Percentiles rank a stretch among this genome's conserved stretches.
These are phyloP conservation scores for Gracilinanus agilis DNA, from an alignment of 2,113 vertebrate species.

Conservation along the genomic window DNA sequence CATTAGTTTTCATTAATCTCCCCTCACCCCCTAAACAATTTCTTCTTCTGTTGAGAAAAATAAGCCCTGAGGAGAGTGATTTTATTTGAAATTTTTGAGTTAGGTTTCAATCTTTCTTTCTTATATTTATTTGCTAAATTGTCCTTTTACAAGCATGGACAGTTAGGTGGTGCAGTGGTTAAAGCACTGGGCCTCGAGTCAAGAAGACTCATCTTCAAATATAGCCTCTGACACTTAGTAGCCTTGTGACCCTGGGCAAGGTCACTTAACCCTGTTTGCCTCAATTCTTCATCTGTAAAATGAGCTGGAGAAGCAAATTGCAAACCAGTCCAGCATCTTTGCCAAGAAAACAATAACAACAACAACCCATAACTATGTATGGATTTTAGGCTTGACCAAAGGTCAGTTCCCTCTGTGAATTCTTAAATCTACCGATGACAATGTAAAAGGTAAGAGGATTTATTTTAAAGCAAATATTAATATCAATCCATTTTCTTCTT, in stretches of 20 bases:
- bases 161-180: no score
- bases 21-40: no score
- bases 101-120: not conserved
- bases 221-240: no score
- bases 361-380: not conserved
- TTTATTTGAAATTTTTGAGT: not conserved
- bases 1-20: constrained; percentile 26
- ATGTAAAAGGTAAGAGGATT: constrained; percentile 4
- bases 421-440: not conserved
- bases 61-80: not conserved
- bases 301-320: no score
- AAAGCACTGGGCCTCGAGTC: no score
- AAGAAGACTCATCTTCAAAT: no score
- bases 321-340: no score
- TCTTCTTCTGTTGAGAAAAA: constrained; percentile 26
- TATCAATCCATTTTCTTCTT: constrained; percentile 10
- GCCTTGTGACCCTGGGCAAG: no score
- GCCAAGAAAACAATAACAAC: no score
- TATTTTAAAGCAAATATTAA: constrained; percentile 21
- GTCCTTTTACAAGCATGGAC: no score
- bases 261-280: no score
- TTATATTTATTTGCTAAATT: not conserved
- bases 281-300: no score
- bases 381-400: not conserved
- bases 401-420: not conserved